Evolutionary conservation across 2,113 vertebrate species (phyloP).

Genomic region (Irena cyanogastra): DNA sequence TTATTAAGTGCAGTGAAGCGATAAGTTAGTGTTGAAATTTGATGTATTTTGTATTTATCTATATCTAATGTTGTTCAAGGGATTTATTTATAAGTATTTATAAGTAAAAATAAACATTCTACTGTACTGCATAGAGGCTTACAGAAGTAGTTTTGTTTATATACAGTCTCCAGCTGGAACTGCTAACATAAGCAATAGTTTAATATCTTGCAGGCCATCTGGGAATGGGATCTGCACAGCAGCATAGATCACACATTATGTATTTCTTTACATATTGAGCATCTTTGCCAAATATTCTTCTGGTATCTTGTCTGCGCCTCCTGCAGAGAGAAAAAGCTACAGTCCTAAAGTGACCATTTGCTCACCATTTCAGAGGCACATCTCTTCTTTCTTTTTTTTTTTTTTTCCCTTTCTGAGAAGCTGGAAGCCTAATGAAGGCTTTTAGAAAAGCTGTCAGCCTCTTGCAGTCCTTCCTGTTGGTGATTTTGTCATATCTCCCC

Average conservation of each 20-base stretch:
- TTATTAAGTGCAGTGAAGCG: background rate
- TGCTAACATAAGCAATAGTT: constrained; percentile 22
- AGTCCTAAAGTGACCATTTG: constrained; percentile 19
- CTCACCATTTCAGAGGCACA: background rate
- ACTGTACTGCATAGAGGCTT: background rate
- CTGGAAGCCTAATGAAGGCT: background rate
- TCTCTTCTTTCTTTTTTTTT: background rate
- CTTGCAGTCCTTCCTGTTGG: background rate
- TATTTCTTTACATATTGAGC: background rate
- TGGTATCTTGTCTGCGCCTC: background rate
- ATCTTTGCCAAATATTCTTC: background rate
- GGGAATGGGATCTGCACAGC: background rate
- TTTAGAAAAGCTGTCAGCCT: background rate
- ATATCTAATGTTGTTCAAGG: background rate
- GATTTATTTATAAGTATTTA: constrained; percentile 17
- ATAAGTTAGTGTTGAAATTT: background rate
- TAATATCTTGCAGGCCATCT: constrained; percentile 34
- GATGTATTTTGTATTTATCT: background rate
- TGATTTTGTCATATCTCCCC: background rate
- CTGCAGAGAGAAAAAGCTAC: constrained; percentile 1
- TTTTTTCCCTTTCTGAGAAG: background rate
- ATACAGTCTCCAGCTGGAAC: constrained; percentile 15
- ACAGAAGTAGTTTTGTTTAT: constrained; percentile 6
- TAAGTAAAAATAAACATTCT: background rate
- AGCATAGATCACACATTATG: background rate